Conservation (phyloP, 1,140 invertebrate genomes). For the Heliconius melpomene region DNA sequence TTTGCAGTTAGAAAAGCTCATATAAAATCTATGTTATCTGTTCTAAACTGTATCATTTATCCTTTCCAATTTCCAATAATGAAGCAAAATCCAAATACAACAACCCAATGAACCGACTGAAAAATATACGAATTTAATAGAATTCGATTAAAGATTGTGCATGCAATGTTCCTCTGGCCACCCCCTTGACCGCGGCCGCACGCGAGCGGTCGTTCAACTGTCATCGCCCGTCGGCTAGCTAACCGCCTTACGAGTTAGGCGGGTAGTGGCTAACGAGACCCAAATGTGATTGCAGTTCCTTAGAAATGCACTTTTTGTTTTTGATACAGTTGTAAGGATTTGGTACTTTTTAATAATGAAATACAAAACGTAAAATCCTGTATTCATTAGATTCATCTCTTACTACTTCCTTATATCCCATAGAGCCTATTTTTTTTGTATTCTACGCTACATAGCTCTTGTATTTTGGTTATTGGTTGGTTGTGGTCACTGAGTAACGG, state of each 20-base stretch:
- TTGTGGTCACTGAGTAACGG: too few species aligned
- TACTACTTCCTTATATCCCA: too few species aligned
- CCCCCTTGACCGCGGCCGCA: constrained; percentile 51
- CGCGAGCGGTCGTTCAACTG: constrained; percentile 51
- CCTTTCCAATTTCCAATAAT: neutral
- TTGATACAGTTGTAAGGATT: neutral
- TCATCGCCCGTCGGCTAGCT: constrained; percentile 24
- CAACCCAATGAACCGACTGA: neutral
- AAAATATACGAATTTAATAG: constrained; percentile 11
- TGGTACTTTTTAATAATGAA: neutral
- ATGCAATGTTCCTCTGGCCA: constrained; percentile 36
- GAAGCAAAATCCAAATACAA: neutral
- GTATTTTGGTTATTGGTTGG: too few species aligned
- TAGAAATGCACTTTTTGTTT: neutral
- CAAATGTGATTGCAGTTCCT: constrained; percentile 35
- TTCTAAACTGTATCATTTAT: neutral
- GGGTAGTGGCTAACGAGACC: constrained; percentile 1
- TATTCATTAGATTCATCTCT: too few species aligned
- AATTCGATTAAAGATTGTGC: constrained; percentile 30
- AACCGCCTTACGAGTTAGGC: neutral
- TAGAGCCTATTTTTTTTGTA: too few species aligned
- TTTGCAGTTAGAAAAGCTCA: neutral
- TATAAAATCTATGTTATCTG: too few species aligned
- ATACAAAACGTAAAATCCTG: too few species aligned
- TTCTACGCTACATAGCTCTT: too few species aligned